Percentiles rank a stretch among this genome's conserved stretches.
phyloP scores from a whole-genome alignment of 1,140 invertebrate genomes.

The Helicoverpa zea region DNA sequence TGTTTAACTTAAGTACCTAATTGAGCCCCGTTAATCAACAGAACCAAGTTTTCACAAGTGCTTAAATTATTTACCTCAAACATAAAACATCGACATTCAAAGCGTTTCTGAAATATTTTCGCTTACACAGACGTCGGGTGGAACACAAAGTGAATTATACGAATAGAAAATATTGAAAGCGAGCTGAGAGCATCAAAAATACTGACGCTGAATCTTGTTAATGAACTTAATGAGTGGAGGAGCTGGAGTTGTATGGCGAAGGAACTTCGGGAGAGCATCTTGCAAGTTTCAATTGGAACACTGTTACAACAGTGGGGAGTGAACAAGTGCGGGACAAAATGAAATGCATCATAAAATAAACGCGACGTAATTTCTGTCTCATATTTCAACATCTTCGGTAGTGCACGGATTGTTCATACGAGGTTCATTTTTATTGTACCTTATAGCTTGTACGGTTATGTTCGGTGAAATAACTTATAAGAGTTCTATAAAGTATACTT shows the following conservation, averaged over 20 bases:
- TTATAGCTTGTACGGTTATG: slow-evolving; percentile 31
- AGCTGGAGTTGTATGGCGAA: slow-evolving; percentile 73
- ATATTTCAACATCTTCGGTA: slow-evolving; percentile 49
- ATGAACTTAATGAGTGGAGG: slow-evolving; percentile 83
- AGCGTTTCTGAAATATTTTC: slow-evolving; percentile 79
- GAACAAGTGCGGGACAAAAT: slow-evolving; percentile 70
- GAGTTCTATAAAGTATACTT: slow-evolving; percentile 19
- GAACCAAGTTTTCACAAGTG: slow-evolving; percentile 82
- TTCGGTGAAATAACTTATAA: slow-evolving; percentile 21
- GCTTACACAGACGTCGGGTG: slow-evolving; percentile 73
- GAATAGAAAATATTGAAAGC: slow-evolving; percentile 82
- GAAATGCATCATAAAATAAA: slow-evolving; percentile 75
- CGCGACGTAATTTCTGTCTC: slow-evolving; percentile 58
- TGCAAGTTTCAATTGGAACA: slow-evolving; percentile 78
- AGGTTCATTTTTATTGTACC: slow-evolving; percentile 38
- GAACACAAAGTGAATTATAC: slow-evolving; percentile 77
- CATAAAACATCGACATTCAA: slow-evolving; percentile 84
- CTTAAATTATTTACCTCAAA: slow-evolving; percentile 84
- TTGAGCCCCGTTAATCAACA: slow-evolving; percentile 84
- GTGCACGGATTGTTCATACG: slow-evolving; percentile 40
- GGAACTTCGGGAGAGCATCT: slow-evolving; percentile 73
- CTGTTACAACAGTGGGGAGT: slow-evolving; percentile 68
- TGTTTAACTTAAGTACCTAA: slow-evolving; percentile 82
- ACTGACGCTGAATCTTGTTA: slow-evolving; percentile 81
- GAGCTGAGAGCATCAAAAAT: slow-evolving; percentile 81